Evolutionary conservation across 2,797 vertebrate species (phyloP).

Genomic region (Myripristis murdjan): DNA sequence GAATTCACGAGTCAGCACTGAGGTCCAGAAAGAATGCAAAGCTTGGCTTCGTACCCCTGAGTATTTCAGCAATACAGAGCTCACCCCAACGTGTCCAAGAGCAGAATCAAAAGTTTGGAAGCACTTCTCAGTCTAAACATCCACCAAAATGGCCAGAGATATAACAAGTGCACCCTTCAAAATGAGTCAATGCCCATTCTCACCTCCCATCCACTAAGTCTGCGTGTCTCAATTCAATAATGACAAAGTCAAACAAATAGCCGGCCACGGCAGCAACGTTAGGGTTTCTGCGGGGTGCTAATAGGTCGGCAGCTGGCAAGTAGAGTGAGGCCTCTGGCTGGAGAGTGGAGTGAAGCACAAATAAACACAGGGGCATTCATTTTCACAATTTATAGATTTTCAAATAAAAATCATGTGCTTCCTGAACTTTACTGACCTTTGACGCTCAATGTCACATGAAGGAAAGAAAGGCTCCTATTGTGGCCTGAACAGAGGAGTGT

Average conservation of each 20-base stretch:
- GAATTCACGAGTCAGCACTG: conserved; percentile 71
- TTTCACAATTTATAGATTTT: conserved; percentile 84
- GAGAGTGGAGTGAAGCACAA: conserved; percentile 66
- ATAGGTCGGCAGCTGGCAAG: conserved; percentile 75
- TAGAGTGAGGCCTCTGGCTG: conserved; percentile 54
- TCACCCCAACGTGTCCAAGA: conserved; percentile 54
- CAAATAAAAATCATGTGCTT: conserved; percentile 80
- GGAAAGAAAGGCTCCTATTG: conserved; percentile 77
- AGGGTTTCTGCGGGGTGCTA: conserved; percentile 71
- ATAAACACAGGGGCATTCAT: conserved; percentile 81
- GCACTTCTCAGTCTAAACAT: conserved; percentile 74
- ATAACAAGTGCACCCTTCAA: conserved; percentile 76
- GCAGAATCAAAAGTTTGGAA: conserved; percentile 58
- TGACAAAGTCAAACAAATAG: conserved; percentile 82
- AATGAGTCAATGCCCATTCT: conserved; percentile 56
- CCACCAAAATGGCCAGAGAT: conserved; percentile 48
- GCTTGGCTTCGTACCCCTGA: conserved; percentile 51
- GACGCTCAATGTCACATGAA: conserved; percentile 58
- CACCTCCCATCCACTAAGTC: conserved; percentile 55
- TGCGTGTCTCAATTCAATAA: conserved; percentile 67
- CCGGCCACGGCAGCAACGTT: conserved; percentile 55
- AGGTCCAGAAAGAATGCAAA: conserved; percentile 73
- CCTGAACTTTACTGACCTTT: conserved; percentile 78
- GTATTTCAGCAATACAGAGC: conserved; percentile 50
- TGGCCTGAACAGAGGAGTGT: conserved; percentile 53